phyloP scores from a whole-genome alignment of 2,113 vertebrate species.

The Oreotrochilus melanogaster region DNA sequence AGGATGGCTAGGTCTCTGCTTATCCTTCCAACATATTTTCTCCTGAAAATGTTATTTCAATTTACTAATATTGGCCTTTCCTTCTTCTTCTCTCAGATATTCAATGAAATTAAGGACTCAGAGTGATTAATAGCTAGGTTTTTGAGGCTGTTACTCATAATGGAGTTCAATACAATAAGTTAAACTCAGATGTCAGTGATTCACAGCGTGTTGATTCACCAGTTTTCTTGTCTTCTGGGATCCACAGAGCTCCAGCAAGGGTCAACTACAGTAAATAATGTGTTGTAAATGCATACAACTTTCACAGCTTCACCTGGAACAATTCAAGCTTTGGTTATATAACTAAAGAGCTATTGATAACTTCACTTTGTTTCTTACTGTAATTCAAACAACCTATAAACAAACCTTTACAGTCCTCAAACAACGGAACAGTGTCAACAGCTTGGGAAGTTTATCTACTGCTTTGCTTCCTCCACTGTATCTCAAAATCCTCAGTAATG shows the following conservation, averaged over 20 bases:
- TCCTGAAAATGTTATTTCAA: conserved; percentile 17
- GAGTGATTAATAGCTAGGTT: not conserved
- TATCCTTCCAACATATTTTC: not conserved
- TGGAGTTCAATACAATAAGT: not conserved
- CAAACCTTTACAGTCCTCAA: not conserved
- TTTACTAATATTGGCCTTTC: not conserved
- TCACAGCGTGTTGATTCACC: not conserved
- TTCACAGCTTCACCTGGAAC: not conserved
- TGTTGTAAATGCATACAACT: not conserved
- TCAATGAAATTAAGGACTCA: not conserved
- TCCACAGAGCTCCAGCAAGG: not conserved
- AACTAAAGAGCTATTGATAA: not conserved
- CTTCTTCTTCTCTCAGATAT: not conserved
- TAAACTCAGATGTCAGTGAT: not conserved
- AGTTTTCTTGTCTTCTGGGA: not conserved
- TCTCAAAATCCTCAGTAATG: not conserved
- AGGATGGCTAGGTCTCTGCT: not conserved
- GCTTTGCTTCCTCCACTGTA: not conserved
- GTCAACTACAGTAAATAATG: not conserved
- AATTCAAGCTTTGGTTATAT: not conserved
- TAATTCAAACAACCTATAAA: not conserved
- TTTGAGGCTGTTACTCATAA: not conserved
- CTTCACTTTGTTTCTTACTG: not conserved
- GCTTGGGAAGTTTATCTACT: not conserved
- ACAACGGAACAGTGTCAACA: not conserved